Base-by-base conservation (phyloP, 1,140 invertebrate genomes). In the Musca domestica region DNA sequence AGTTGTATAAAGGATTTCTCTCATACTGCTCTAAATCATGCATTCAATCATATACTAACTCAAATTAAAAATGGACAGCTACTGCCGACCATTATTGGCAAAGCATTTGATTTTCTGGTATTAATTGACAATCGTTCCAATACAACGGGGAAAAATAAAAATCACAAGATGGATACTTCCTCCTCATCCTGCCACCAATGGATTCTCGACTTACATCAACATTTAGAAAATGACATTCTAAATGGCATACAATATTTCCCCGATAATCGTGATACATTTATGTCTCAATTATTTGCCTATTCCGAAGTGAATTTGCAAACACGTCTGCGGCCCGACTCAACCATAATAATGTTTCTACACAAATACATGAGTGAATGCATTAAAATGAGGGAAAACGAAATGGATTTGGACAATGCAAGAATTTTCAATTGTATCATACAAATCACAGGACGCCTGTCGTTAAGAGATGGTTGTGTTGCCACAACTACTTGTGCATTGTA, bases 381-480 rank as follows among this genome's bases (percentile, higher is more conserved):
- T 19, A 71, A 74, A 49, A 51, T 79, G 5, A 68, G 46, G n/a
- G 78, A 81, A 19, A 67, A 70, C 1, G 71, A 74, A 22, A 78
- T 76, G 22, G 76, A 79, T 67, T 74, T 74, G 48, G 78, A 81
- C 2, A 80, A 81, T 54, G 77, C 79, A 34, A 71, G 76, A 14
- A 71, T 79, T 34, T 73, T 77, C 49, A 81, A 81, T 66, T 78
- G 74, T 70, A 81, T 81, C 77, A 76, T 81, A 65, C 71, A 81
- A 19, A 74, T 79, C 15, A 70, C 77, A 0, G 76, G 72, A 12
- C 72, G 78, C 0, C 67, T 81, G 15, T 74, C 74, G 0, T 15
- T 81, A 27, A 54, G 78, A 3, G 77, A 81, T 12, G 64, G 67
- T 64, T 41, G 64, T 14, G 46, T 73, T 12, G 78, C 78, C 47